Evolutionary conservation across 2,113 vertebrate species (phyloP), one percentile per base, ranked within the genome.

Genomic region (Apeltes quadracus): DNA sequence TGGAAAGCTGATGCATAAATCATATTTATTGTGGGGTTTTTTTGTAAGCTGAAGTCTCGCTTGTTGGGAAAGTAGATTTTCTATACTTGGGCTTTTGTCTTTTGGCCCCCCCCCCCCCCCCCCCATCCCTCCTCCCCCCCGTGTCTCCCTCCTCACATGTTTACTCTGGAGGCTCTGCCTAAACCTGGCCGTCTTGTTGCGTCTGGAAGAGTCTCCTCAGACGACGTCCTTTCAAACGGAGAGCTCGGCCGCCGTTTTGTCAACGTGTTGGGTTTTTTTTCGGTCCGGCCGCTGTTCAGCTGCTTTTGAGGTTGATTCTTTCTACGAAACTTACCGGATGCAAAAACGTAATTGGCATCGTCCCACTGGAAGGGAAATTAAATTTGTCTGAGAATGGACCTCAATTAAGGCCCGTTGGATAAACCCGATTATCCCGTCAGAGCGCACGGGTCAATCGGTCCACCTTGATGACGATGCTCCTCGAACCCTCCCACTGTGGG

Each of bases 11-110:
- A 79, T 76, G 78, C 62, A 81, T 82, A 76, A 44, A 72, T 55
- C 87, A 56, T 90, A 94, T 95, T 94, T 95, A 95, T 95, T 95
- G 83, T 87, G 66, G 7, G 1, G 20, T 22, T 12, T 15, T 51
- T 89, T 79, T 85, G 79, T 75, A 58, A 75, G 20, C 34, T 69
- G 61, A 80, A 76, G 61, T 61, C 41, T 61, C 3, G 13, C 58
- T 78, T 62, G 69, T 82, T 77, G 84, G 81, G 84, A 87, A 75
- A 85, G 66, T 56, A 63, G 64, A 84, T 68, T 61, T 82, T 56
- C 82, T 63, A 66, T 78, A 32, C 72, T 77, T 59, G 1, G 76
- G 69, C 70, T 83, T 77, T 79, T 68, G 61, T 90, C 68, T 77
- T n/a, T n/a, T n/a, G n/a, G n/a, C n/a, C n/a, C n/a, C n/a, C n/a